Evolutionary conservation across 2,797 vertebrate genomes (phyloP).

Genomic region (Dendrocincla fuliginosa): DNA sequence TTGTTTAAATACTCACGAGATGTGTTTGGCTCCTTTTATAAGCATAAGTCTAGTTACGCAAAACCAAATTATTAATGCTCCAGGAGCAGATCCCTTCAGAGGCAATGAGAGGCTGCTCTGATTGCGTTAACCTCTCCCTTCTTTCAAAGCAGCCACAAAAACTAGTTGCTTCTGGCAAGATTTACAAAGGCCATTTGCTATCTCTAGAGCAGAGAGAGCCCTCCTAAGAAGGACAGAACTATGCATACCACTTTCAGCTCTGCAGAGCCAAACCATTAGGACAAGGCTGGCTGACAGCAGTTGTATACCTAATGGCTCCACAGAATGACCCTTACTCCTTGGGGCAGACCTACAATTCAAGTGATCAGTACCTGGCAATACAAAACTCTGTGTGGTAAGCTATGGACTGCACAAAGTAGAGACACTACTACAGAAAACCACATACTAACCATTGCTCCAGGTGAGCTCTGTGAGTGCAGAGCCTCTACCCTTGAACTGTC

Average conservation of each 20-base stretch:
- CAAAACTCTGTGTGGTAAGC: background rate
- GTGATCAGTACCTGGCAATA: background rate
- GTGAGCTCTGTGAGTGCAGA: slow-evolving; percentile 62
- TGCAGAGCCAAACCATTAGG: background rate
- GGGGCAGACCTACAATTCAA: background rate
- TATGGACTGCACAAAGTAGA: background rate
- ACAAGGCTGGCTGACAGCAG: background rate
- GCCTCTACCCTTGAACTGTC: slow-evolving; percentile 85
- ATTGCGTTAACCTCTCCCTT: background rate
- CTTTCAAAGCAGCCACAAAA: background rate
- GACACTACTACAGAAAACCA: background rate
- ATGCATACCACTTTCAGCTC: background rate
- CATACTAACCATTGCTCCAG: slow-evolving; percentile 59
- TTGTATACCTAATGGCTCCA: background rate
- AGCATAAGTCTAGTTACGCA: background rate
- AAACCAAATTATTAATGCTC: background rate
- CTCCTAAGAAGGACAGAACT: background rate
- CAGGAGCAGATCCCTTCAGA: background rate
- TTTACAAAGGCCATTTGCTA: background rate
- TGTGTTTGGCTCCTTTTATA: background rate
- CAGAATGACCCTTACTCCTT: background rate
- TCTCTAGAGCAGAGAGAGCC: background rate
- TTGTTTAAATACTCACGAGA: background rate
- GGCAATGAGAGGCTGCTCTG: background rate
- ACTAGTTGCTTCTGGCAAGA: background rate